Base-by-base conservation (phyloP, 2,888 invertebrate genomes). In the Drosophila parthenogenetica region DNA sequence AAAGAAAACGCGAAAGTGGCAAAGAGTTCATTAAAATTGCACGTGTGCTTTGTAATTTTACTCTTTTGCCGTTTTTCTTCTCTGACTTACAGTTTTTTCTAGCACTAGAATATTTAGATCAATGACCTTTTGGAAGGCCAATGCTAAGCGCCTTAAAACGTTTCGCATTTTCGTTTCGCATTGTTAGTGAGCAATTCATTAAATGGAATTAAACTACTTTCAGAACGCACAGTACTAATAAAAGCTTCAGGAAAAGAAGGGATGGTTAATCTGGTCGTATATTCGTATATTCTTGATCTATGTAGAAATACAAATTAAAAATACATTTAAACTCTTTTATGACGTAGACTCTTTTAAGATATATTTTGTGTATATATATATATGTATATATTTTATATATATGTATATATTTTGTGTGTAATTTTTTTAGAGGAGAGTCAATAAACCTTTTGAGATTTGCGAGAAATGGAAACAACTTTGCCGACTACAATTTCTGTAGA, bases 91-190 rank as follows among this genome's bases (percentile, higher is more conserved):
- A 25, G 50, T 16, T 51, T 7, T 54, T 51, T 5, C 29, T n/a
- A 46, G 14, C n/a, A 29, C n/a, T 50, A 29, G 45, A 25, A 35
- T 19, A 53, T 17, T 42, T 32, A 51, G 42, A 35, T 19, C 67
- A 69, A 55, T 50, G 66, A 62, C 66, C 65, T 32, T 32, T 22
- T 5, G 40, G 48, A 89, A 73, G 89, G 89, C 32, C 71, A 53
- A 48, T 22, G 39, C 19, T 50, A 51, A 64, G 37, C 63, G 45
- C 14, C 53, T 63, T 69, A 62, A 42, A 22, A 14, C 32, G 3
- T 57, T 53, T 32, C n/a, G n/a, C 39, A 8, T 37, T 14, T 35
- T n/a, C n/a, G 53, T 22, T 22, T 5, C 10, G 3, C 29, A 25
- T 25, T 13, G 35, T 8, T 64, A 65, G 48, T 25, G 35, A 70